Conservation (phyloP, 1,140 invertebrate genomes). For the Hylyphantes graminicola region DNA sequence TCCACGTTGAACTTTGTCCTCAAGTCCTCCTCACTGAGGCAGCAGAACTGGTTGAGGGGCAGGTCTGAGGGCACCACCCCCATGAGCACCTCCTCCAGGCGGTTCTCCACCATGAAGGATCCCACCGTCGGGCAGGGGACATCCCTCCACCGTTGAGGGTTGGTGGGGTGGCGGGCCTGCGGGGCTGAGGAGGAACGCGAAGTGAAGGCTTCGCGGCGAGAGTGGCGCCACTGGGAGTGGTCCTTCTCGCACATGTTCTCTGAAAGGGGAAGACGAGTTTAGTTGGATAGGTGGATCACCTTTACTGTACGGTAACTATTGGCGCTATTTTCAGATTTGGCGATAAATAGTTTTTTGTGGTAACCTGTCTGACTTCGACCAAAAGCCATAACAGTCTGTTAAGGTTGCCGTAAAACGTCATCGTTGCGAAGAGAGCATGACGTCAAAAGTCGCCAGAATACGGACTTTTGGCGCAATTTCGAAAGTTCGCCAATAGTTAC, state of each 20-base stretch:
- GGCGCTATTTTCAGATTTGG: too few relatives aligned
- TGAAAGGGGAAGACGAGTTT: neutral
- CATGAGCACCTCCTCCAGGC: conserved; percentile 51
- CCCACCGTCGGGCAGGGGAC: conserved; percentile 52
- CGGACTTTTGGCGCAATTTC: too few relatives aligned
- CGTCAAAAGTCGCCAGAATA: too few relatives aligned
- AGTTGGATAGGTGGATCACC: neutral
- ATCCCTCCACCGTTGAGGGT: conserved; percentile 41
- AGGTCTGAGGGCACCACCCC: conserved; percentile 58
- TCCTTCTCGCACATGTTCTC: conserved; percentile 40
- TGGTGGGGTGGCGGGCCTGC: conserved; percentile 18
- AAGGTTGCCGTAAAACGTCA: too few relatives aligned
- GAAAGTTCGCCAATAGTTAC: too few relatives aligned
- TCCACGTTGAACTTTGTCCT: conserved; percentile 55
- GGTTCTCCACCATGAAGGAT: conserved; percentile 47
- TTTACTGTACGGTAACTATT: too few relatives aligned
- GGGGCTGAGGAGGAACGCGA: conserved; percentile 55
- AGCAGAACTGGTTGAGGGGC: conserved; percentile 54
- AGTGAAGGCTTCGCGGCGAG: conserved; percentile 53
- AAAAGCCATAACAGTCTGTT: too few relatives aligned
- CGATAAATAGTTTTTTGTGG: too few relatives aligned
- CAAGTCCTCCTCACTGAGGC: conserved; percentile 38
- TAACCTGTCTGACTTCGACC: too few relatives aligned
- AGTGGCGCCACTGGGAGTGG: conserved; percentile 44
- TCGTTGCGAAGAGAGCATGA: too few relatives aligned